A percentile compares a stretch with the other conserved stretches of the same genome.
Evolutionary conservation across 1,140 invertebrate genomes (phyloP).

Genomic region (Lepidostoma basale): DNA sequence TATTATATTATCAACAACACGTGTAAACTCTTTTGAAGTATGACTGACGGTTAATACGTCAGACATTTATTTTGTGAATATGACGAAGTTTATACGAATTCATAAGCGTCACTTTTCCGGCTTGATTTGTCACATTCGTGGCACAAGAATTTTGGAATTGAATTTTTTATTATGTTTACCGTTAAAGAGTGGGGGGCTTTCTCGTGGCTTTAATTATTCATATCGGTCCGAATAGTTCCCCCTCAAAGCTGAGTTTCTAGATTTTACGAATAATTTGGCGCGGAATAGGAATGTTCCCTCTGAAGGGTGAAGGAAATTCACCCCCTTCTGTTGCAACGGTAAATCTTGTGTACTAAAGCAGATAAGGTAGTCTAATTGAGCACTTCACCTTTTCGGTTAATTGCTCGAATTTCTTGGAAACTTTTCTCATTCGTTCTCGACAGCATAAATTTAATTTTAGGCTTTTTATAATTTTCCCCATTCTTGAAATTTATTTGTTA

Average conservation of each 20-base stretch:
- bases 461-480: too few relatives aligned
- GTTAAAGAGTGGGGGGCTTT: conserved; percentile 1
- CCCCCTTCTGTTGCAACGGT: neutral
- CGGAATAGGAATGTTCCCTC: neutral
- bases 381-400: neutral
- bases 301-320: neutral
- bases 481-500: too few relatives aligned
- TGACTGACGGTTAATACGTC: too few relatives aligned
- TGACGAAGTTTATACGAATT: too few relatives aligned
- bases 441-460: too few relatives aligned
- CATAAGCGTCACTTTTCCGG: too few relatives aligned
- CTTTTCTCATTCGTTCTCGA: too few relatives aligned
- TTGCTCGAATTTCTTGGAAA: too few relatives aligned
- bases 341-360: neutral
- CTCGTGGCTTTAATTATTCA: conserved; percentile 8
- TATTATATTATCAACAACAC: too few relatives aligned
- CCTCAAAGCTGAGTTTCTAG: neutral
- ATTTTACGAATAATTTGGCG: conserved; percentile 13
- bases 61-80: too few relatives aligned
- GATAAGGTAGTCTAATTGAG: neutral
- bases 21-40: too few relatives aligned
- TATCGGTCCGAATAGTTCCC: conserved; percentile 1
- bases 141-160: neutral
- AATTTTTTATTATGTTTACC: conserved; percentile 3
- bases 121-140: conserved; percentile 15